phyloP scores from a whole-genome alignment of 1,140 invertebrate species.

The Thrips palmi region DNA sequence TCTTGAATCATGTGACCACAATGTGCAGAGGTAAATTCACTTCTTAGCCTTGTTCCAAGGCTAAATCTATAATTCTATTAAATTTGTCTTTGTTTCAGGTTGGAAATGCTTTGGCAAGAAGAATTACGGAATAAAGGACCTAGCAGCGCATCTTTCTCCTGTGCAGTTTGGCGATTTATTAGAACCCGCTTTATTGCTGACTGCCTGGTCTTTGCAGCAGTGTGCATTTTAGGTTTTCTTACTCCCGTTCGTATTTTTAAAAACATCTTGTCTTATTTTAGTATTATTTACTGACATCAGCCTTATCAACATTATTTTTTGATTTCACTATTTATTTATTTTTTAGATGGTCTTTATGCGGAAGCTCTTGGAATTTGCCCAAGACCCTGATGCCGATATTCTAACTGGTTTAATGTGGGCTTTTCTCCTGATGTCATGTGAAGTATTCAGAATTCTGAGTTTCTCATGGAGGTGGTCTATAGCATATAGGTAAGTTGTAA shows the following conservation, averaged over 20 bases:
- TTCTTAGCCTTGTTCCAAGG: slow-evolving; percentile 6
- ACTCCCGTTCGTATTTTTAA: slow-evolving; percentile 31
- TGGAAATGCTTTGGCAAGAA: slow-evolving; percentile 30
- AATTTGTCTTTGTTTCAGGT: slow-evolving; percentile 19
- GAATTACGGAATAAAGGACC: slow-evolving; percentile 24
- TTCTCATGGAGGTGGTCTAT: slow-evolving; percentile 40
- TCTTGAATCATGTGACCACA: slow-evolving; percentile 30
- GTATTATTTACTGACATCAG: not conserved
- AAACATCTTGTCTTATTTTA: slow-evolving; percentile 6
- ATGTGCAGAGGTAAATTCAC: slow-evolving; percentile 23
- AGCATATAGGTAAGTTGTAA: slow-evolving; percentile 28
- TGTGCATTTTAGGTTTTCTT: slow-evolving; percentile 37
- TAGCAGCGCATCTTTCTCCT: slow-evolving; percentile 27
- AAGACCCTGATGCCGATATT: slow-evolving; percentile 22
- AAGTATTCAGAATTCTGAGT: slow-evolving; percentile 33
- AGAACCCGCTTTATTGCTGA: slow-evolving; percentile 31
- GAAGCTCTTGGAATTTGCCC: slow-evolving; percentile 30
- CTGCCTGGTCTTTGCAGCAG: slow-evolving; percentile 29
- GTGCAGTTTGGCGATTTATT: slow-evolving; percentile 33
- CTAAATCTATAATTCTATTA: not conserved
- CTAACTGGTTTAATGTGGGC: slow-evolving; percentile 30
- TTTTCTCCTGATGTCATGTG: slow-evolving; percentile 28
- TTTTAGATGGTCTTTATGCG: slow-evolving; percentile 35
- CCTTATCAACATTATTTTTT: slow-evolving; percentile 2
- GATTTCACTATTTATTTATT: slow-evolving; percentile 10